Evolutionary conservation across 2,797 vertebrate genomes (phyloP).

Genomic region (Siniperca undulata): DNA sequence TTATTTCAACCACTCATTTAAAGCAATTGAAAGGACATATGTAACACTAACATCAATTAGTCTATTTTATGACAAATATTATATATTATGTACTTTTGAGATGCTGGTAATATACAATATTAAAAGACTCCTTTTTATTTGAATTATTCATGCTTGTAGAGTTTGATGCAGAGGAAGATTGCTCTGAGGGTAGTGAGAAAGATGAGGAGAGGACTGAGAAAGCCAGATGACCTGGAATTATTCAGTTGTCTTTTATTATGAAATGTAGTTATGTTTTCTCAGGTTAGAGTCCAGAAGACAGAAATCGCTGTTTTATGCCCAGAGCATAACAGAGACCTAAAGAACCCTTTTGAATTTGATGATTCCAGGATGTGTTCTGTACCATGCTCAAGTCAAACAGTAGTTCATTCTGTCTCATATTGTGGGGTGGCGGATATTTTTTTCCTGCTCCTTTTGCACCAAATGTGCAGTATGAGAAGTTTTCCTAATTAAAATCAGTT

Average conservation of each 20-base stretch:
- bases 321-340: not conserved
- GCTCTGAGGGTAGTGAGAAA: not conserved
- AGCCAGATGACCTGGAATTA: not conserved
- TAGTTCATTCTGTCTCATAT: not conserved
- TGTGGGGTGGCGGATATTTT: not conserved
- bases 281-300: not conserved
- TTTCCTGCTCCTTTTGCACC: not conserved
- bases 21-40: no score
- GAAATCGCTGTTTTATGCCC: not conserved
- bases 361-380: not conserved
- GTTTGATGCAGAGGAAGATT: not conserved
- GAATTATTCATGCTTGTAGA: no score
- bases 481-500: conserved; percentile 54
- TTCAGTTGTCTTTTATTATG: not conserved
- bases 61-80: no score
- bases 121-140: no score
- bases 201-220: not conserved
- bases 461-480: conserved; percentile 11
- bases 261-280: not conserved
- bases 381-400: not conserved
- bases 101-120: no score
- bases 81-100: no score
- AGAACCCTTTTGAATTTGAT: not conserved
- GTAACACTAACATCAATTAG: no score
- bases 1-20: no score